Conservation (phyloP, 2,888 invertebrate genomes). For the Protonemura montana region DNA sequence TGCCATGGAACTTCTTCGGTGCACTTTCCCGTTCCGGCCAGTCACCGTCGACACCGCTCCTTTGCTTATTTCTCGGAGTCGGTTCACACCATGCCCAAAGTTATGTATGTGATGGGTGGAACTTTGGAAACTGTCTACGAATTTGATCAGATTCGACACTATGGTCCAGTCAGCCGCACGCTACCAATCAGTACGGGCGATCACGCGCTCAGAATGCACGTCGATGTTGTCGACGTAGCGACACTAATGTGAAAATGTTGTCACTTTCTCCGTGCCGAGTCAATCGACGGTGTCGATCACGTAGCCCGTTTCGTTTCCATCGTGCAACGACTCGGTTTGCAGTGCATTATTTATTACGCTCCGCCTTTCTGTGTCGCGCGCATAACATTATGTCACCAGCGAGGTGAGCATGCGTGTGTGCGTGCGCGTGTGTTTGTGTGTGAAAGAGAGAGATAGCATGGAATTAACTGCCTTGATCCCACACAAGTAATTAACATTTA, state of each 20-base stretch:
- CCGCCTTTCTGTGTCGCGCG: neutral
- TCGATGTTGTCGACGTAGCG: neutral
- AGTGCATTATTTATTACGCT: neutral
- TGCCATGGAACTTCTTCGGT: neutral
- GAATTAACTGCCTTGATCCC: neutral
- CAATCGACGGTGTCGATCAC: neutral
- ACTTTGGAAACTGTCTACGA: no score
- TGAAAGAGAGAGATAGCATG: neutral
- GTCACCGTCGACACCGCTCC: neutral
- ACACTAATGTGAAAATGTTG: neutral
- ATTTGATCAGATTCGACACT: no score
- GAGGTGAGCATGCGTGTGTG: neutral
- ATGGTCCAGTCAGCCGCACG: no score
- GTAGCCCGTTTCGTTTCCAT: neutral
- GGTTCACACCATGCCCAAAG: no score
- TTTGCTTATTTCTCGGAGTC: no score
- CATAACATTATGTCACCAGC: neutral
- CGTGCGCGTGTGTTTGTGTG: neutral
- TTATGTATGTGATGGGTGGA: no score
- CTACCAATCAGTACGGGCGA: neutral
- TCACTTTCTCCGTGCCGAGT: neutral
- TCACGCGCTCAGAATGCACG: neutral
- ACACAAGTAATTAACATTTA: neutral
- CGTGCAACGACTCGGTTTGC: neutral
- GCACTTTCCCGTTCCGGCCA: neutral